Base-by-base conservation (phyloP, 2,888 invertebrate species). In the Apomyelois bistriatella region DNA sequence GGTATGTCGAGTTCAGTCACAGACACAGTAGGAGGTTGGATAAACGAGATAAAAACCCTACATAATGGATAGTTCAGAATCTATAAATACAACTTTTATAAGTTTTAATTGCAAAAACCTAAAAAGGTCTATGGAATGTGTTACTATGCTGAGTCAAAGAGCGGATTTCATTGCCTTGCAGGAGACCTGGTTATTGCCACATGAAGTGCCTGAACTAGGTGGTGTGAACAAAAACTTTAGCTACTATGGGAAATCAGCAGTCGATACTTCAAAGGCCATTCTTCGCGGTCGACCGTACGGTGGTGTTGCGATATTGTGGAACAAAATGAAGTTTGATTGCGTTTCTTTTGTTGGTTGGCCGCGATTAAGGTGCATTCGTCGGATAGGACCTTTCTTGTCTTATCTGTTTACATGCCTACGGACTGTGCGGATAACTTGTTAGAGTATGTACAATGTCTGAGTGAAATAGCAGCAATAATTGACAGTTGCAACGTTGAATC, bases 221-320 rank as follows among this genome's bases (percentile, higher is more conserved):
- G 38, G 30, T n/a, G 22, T 47, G 9, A 13, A 38, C 16, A 10
- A 22, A 3, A 13, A 28, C 5, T 46, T 38, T 30, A 36, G 28
- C 2, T 47, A 10, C 22, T 42, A 37, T 12, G 52, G 52, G 3
- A 37, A 46, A 17, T 46, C 52, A 5, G 52, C 55, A 0, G 55
- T 49, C 8, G 52, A 37, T 47, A 47, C 16, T 2, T 46, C 46
- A 1, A 10, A 12, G 5, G 46, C 13, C 12, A 32, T 46, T 9
- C 43, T 55, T 1, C 28, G 43, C 4, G 51, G 56, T 17, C 47
- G 56, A 9, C 56, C 56, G 1, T 48, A 41, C 15, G 56, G 56
- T 9, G 56, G 56, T 7, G 53, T 56, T 17, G 56, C 56, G 1
- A 8, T 56, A 12, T 17, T 56, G 16, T 56, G 55, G 55, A 15